These are phyloP conservation scores for Nephrotoma appendiculata DNA, from an alignment of 2,888 invertebrate species.

Conservation along the genomic window DNA sequence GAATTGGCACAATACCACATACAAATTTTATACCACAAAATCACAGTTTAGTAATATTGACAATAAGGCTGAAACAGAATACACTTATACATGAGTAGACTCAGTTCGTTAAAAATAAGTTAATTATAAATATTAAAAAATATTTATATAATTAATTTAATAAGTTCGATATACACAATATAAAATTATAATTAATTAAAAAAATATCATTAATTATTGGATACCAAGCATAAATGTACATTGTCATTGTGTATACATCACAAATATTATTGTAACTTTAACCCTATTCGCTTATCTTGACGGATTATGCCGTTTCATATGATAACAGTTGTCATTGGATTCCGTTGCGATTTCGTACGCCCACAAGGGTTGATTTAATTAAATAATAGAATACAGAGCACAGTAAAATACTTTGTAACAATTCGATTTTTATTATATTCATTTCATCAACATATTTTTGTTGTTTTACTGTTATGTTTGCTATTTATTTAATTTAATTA, in stretches of 20 bases:
- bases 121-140: background rate
- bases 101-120: background rate
- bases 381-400: background rate
- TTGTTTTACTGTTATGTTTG: background rate
- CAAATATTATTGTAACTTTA: background rate
- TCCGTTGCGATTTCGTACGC: background rate
- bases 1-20: too few species aligned
- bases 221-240: background rate
- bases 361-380: background rate
- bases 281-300: background rate
- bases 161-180: background rate
- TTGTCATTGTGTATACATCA: background rate
- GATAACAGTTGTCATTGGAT: background rate
- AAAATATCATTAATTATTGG: background rate
- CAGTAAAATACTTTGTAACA: background rate
- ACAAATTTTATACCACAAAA: too few species aligned
- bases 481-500: background rate
- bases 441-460: background rate
- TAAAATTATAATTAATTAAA: background rate
- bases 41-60: too few species aligned
- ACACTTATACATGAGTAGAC: too few species aligned
- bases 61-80: too few species aligned
- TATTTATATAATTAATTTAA: background rate
- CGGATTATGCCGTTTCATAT: background rate
- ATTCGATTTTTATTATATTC: background rate